Evolutionary conservation across 2,797 vertebrate genomes (phyloP).

Genomic region (Ambastaia sidthimunki): DNA sequence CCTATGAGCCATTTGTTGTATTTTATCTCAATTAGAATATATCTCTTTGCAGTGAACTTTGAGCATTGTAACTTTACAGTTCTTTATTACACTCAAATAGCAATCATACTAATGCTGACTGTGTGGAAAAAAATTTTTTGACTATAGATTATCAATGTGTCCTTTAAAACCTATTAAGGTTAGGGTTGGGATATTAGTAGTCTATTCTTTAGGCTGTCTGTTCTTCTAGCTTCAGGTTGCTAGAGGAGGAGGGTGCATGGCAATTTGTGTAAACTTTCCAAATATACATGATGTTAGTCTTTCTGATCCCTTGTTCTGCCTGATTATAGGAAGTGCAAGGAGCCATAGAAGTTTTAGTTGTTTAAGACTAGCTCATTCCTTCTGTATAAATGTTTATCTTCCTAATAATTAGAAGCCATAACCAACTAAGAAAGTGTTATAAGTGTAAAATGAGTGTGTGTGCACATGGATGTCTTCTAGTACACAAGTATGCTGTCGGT

Average conservation of each 20-base stretch:
- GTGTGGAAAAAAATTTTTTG: no score
- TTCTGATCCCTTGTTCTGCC: background rate
- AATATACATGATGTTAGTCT: background rate
- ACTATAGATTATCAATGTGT: no score
- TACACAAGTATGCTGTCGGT: conserved; percentile 18
- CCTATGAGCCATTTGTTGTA: no score
- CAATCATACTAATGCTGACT: no score
- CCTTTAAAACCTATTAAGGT: no score
- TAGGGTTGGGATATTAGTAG: no score
- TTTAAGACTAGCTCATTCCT: background rate
- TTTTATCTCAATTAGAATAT: no score
- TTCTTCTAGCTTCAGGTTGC: no score
- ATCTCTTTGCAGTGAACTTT: no score
- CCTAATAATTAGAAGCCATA: background rate
- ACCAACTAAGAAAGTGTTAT: background rate
- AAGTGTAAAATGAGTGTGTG: background rate
- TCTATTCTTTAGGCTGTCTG: no score
- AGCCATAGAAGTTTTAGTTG: background rate
- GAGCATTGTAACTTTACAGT: no score
- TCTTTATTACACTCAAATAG: no score
- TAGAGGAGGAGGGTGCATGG: background rate
- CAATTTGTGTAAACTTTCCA: background rate
- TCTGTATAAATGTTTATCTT: conserved; percentile 4
- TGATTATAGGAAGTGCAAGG: background rate
- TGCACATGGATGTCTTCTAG: conserved; percentile 2